Evolutionary conservation across 2,113 vertebrate species (phyloP), one percentile per base, ranked within the genome.

Genomic region (Burhinus oedicnemus): DNA sequence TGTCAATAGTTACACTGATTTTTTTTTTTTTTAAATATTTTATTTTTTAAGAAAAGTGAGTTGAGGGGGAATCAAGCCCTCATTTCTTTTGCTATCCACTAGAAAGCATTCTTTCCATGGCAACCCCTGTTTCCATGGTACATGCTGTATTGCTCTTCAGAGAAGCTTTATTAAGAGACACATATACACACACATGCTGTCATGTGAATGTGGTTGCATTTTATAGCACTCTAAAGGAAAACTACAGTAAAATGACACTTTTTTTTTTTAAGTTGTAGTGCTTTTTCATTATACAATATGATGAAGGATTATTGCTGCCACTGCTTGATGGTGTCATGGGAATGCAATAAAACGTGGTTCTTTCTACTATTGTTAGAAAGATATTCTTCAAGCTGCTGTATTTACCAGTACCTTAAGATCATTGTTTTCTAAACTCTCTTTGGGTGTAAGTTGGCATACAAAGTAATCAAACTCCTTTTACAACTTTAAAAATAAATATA

Each of bases 101-200:
- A 97, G 97, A 97, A 97, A 83, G 38, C 97, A 81, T 57, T 93
- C 98, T 97, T 98, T 96, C 97, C 97, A 97, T 98, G 97, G 98
- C 96, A 98, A 98, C 97, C 91, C 44, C 92, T 83, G 97, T 98
- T 98, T 98, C 98, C 97, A 98, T 98, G 98, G 97, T 57, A 85
- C 60, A 17, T 76, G 64, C 91, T 61, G 83, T 77, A 91, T n/a
- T 96, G 95, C 83, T 74, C 96, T 98, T 97, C 89, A 69, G 94
- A 97, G 96, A 66, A 83, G 90, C 92, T 97, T 96, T 96, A 89
- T 95, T 95, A 97, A 96, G 96, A 96, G 58, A 89, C 89, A 60
- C n/a, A 60, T 76, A 88, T 10, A 83, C 66, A 91, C 47, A 18
- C 72, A 45, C 57, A 40, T 55, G 15, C 70, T 83, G 92, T 83